Evolutionary conservation across 1,140 invertebrate species (phyloP).

Genomic region (Eriocheir sinensis): DNA sequence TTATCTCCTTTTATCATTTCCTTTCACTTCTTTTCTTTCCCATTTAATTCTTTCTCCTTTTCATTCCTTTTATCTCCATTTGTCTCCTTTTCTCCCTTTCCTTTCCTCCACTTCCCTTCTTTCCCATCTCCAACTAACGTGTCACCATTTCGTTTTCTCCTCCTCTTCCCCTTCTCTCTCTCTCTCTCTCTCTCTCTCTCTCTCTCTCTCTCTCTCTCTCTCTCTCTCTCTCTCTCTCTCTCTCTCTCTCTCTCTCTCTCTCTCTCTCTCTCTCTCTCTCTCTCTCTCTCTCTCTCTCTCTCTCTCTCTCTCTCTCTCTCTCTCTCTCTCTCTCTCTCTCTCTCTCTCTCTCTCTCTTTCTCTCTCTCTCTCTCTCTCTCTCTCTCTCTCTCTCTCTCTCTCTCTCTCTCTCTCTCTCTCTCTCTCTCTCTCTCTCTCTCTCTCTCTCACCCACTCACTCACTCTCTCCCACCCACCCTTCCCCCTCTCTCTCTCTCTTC

Average conservation of each 20-base stretch:
- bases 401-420: neutral
- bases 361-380: neutral
- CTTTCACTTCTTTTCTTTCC: no score
- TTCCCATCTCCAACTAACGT: neutral
- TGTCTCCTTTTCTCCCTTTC: no score
- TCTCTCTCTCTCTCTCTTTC: neutral
- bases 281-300: neutral
- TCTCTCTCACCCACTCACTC: neutral
- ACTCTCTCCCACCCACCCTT: neutral
- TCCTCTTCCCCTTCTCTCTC: no score
- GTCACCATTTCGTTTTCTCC: neutral
- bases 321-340: no score
- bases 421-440: no score
- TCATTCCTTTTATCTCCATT: no score
- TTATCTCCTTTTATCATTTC: no score
- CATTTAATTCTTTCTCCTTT: no score
- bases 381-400: neutral
- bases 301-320: no score
- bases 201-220: neutral
- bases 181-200: constrained; percentile 10
- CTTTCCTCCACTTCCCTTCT: neutral
- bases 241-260: neutral
- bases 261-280: neutral
- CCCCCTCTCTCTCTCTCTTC: constrained; percentile 22
- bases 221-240: neutral